Conservation (phyloP, 2,888 invertebrate genomes). For the Tenthredo notha region DNA sequence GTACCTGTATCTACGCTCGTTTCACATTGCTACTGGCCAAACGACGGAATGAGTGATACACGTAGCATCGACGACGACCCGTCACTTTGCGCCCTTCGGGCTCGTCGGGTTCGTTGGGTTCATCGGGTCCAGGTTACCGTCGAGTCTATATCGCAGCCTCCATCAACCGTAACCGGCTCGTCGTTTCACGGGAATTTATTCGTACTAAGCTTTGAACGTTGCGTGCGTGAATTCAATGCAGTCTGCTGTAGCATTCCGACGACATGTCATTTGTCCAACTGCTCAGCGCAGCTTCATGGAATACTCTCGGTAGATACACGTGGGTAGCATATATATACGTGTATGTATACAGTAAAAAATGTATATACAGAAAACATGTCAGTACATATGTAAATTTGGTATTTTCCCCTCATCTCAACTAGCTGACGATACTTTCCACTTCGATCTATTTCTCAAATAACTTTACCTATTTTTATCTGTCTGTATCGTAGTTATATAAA, state of each 20-base stretch:
- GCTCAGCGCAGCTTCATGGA: constrained; percentile 35
- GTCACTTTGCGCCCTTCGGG: constrained; percentile 33
- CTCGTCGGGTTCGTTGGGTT: constrained; percentile 19
- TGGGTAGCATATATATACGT: constrained; percentile 25
- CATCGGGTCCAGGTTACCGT: background rate
- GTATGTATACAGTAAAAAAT: background rate
- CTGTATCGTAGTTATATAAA: background rate
- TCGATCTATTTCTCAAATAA: background rate
- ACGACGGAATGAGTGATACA: constrained; percentile 27
- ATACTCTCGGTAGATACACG: constrained; percentile 26
- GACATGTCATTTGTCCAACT: constrained; percentile 51
- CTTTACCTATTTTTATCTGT: background rate
- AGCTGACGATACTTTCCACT: background rate
- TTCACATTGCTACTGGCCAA: background rate
- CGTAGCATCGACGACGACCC: constrained; percentile 30
- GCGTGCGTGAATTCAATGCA: constrained; percentile 46
- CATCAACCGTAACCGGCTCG: constrained; percentile 20
- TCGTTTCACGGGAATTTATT: constrained; percentile 49
- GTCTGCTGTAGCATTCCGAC: constrained; percentile 29
- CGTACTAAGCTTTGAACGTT: constrained; percentile 37
- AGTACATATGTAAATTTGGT: background rate
- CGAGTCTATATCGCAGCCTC: constrained; percentile 15
- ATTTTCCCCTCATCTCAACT: background rate
- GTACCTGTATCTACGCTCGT: background rate
- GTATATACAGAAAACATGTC: background rate